Base-by-base conservation (phyloP, 2,113 vertebrate species). In the Sceloporus undulatus region DNA sequence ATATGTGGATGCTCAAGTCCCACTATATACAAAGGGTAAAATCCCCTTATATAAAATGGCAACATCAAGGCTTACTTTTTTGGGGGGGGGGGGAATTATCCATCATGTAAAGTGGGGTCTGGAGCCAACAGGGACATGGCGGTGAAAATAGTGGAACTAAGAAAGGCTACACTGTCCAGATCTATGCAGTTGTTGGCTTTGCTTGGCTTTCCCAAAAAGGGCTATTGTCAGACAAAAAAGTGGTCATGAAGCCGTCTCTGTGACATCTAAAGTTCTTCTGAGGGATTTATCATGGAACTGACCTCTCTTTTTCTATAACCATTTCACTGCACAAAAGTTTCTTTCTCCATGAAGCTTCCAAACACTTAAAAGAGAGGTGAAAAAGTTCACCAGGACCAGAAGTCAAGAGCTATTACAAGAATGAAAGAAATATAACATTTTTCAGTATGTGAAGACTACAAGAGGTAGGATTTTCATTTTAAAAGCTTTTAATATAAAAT, bases 301-400 rank as follows among this genome's bases (percentile, higher is more conserved):
- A 42, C 82, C 1, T 71, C 66, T 56, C 29, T 40, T 74, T 62
- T 84, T 1, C 0, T 86, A 34, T 40, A 68, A 89, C 79, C 25
- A 68, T 82, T 76, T 23, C 29, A 79, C 48, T 68, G 81, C 77
- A n/a, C 42, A 66, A 91, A 90, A 14, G 73, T 93, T 92, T 89
- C 1, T n/a, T n/a, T 78, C 76, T 59, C 77, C 1, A 82, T 34
- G n/a, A 86, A 82, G 91, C 94, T 88, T 91, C 86, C 84, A 82
- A 95, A 84, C 83, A 71, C 75, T 88, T 81, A 68, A 90, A 93
- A 92, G 71, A 86, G 88, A 10, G 52, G 10, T 68, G 27, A 73
- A 88, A 23, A 82, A 86, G 48, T 79, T 92, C 86, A 65, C 14
- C 42, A 79, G 38, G 81, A 91, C 91, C 90, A 94, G 92, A 95